Base-by-base conservation (phyloP, 2,797 vertebrate species). In the Sebastes iracundus region DNA sequence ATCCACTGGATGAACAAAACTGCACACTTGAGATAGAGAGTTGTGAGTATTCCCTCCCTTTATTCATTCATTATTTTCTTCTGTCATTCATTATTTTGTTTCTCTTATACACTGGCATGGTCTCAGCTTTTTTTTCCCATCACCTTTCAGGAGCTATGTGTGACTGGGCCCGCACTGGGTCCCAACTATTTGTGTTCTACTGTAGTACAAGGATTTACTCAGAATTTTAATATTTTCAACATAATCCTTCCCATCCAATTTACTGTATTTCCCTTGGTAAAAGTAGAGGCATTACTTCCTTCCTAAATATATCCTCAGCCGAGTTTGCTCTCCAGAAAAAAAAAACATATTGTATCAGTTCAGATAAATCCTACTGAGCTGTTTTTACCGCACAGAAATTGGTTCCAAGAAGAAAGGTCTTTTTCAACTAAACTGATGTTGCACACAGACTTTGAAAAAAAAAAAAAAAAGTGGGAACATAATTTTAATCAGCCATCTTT, bases 1-100 rank as follows among this genome's bases (percentile, higher is more conserved):
- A 99, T 59, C 98, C 98, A 33, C 94, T 99, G 90, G 96, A 96
- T 22, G 95, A 96, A 61, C 95, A 96, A 62, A 96, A 96, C 91
- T 96, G 95, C 89, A 95, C 95, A 3, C 87, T 96, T 5, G 95
- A 96, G 75, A 96, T 95, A 52, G 95, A 96, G 71, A 96, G 94
- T 28, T 95, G 95, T 96, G 81, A 95, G 95, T 96, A 74, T 33
- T 69, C 23, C 13, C 1, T 72, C 20, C 16, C 14, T 32, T 71
- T 38, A 27, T 16, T 77, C 9, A 23, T 52, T 59, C 6, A 22
- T 60, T 27, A 22, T 35, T 46, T 22, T n/a, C 22, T 3, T 13
- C 11, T 35, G 3, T 55, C 42, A 30, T 71, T 70, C 9, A n/a
- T 63, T 58, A 18, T 69, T 58, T 42, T 18, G 23, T 56, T 32